Conservation (phyloP, 2,888 invertebrate species). For the Diaperis boleti region DNA sequence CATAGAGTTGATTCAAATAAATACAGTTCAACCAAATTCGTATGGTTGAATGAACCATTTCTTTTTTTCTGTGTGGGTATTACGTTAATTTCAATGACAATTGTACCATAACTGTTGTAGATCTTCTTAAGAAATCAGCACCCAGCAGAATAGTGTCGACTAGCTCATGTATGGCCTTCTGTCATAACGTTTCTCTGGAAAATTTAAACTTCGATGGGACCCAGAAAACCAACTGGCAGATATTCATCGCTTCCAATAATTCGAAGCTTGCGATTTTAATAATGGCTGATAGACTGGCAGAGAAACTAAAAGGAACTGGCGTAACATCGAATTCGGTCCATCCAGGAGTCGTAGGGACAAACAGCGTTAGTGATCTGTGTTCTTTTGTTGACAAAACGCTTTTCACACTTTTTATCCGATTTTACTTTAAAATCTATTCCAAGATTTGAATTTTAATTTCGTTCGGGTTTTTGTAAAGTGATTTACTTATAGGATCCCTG, state of each 20-base stretch:
- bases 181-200: background rate
- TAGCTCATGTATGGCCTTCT: slow-evolving; percentile 33
- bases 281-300: slow-evolving; percentile 35
- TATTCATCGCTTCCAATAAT: slow-evolving; percentile 28
- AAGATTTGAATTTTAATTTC: background rate
- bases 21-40: too few relatives aligned
- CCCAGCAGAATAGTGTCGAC: slow-evolving; percentile 42
- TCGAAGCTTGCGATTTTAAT: slow-evolving; percentile 34
- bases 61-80: too few relatives aligned
- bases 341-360: slow-evolving; percentile 38
- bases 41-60: too few relatives aligned
- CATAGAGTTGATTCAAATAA: too few relatives aligned
- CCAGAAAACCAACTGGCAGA: background rate
- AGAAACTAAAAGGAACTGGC: slow-evolving; percentile 25
- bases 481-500: slow-evolving; percentile 36
- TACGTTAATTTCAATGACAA: too few relatives aligned
- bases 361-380: background rate
- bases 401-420: background rate
- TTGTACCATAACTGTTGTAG: background rate
- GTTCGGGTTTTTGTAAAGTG: background rate
- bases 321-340: slow-evolving; percentile 39
- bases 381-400: background rate
- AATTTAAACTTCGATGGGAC: background rate
- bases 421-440: background rate
- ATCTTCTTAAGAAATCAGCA: slow-evolving; percentile 40